Evolutionary conservation across 2,113 vertebrate species (phyloP).

Genomic region (Myrmophylax atrothorax): DNA sequence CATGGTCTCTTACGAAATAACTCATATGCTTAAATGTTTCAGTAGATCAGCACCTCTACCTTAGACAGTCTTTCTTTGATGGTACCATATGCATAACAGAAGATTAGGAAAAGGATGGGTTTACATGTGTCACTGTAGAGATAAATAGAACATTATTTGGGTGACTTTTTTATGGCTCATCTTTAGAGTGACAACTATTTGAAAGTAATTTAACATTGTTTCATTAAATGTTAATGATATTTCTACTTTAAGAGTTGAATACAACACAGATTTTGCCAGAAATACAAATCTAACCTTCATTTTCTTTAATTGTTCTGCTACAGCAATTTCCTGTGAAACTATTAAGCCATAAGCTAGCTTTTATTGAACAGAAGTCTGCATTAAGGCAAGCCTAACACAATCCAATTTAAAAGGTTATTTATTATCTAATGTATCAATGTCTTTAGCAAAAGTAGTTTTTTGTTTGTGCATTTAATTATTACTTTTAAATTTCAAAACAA

Average conservation of each 20-base stretch:
- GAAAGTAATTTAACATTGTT: conserved; percentile 39
- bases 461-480: background rate
- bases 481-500: background rate
- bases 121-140: background rate
- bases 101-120: background rate
- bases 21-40: background rate
- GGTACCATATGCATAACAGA: background rate
- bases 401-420: conserved; percentile 48
- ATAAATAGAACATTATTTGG: conserved; percentile 7
- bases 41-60: background rate
- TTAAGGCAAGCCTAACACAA: conserved; percentile 32
- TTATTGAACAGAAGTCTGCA: conserved; percentile 64
- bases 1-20: background rate
- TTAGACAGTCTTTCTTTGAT: background rate
- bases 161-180: conserved; percentile 28
- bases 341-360: conserved; percentile 30
- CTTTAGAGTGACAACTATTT: conserved; percentile 54
- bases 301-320: conserved; percentile 55
- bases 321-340: conserved; percentile 58
- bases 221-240: conserved; percentile 61
- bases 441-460: background rate
- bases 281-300: conserved; percentile 55
- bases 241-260: conserved; percentile 48
- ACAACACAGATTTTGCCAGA: conserved; percentile 29
- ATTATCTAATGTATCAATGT: background rate